A percentile compares a stretch with the other conserved stretches of the same genome.
Evolutionary conservation across 2,797 vertebrate genomes (phyloP).

Genomic region (Bufotes viridis): DNA sequence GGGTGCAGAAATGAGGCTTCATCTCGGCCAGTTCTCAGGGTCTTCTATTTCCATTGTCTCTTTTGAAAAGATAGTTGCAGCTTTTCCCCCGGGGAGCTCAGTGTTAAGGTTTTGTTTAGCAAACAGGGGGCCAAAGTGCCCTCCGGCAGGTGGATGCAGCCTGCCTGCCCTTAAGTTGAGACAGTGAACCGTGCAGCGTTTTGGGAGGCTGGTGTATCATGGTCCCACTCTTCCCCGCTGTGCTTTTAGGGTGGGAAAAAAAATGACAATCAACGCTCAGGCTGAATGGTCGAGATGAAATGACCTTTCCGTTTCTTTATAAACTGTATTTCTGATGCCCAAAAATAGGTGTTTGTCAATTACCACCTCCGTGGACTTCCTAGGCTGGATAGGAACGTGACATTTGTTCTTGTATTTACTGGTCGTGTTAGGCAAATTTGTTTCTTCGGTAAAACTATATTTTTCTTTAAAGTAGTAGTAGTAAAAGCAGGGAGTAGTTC

Average conservation of each 20-base stretch:
- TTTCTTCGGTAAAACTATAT: background rate
- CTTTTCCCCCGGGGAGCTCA: constrained; percentile 11
- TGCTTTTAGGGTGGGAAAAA: constrained; percentile 31
- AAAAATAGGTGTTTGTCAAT: background rate
- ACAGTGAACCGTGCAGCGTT: constrained; percentile 55
- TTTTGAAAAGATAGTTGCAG: constrained; percentile 17
- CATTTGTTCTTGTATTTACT: background rate
- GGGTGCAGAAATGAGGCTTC: constrained; percentile 60
- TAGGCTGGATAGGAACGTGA: background rate
- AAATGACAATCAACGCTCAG: background rate
- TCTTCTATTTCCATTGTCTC: constrained; percentile 37
- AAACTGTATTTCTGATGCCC: background rate
- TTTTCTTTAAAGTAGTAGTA: background rate
- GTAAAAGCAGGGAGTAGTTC: no score
- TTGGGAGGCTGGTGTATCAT: constrained; percentile 58
- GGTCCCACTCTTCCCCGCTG: constrained; percentile 38
- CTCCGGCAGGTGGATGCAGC: background rate
- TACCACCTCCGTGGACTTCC: background rate
- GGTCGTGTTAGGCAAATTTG: no score
- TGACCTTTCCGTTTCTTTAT: background rate
- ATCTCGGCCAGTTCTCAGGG: constrained; percentile 54
- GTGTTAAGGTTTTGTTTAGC: constrained; percentile 62
- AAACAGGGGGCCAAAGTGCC: constrained; percentile 30
- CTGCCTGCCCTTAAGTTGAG: constrained; percentile 57
- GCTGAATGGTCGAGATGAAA: background rate